phyloP scores from a whole-genome alignment of 2,113 vertebrate genomes.

The Psilopogon haemacephalus region DNA sequence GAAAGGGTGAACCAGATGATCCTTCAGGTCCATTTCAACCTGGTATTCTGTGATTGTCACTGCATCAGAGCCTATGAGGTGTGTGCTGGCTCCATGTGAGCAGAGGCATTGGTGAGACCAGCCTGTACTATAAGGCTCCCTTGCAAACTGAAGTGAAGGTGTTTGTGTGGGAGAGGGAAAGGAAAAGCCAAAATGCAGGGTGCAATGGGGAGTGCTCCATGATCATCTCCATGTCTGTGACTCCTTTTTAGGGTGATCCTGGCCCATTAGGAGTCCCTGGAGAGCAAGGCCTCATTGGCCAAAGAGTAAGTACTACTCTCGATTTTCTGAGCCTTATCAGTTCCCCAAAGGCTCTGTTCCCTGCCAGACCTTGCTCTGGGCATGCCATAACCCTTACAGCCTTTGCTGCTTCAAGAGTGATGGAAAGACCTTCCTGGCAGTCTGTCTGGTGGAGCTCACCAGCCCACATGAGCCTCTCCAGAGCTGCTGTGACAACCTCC shows the following conservation, averaged over 20 bases:
- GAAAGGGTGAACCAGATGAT: not conserved
- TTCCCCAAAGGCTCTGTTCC: not conserved
- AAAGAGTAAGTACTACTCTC: constrained; percentile 89
- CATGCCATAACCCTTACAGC: fast-evolving
- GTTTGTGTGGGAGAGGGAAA: not conserved
- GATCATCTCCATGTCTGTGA: not conserved
- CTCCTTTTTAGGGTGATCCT: constrained; percentile 79
- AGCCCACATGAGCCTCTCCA: fast-evolving
- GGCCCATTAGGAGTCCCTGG: constrained; percentile 84
- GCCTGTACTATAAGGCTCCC: not conserved
- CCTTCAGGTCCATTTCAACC: not conserved
- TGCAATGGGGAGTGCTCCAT: not conserved
- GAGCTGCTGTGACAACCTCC: fast-evolving
- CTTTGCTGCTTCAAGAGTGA: not conserved
- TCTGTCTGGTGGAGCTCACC: not conserved
- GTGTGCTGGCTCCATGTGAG: not conserved
- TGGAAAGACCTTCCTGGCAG: not conserved
- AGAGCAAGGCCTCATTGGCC: constrained; percentile 88
- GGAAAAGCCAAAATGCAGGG: not conserved
- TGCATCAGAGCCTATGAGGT: not conserved
- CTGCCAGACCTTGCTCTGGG: not conserved
- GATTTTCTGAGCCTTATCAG: not conserved
- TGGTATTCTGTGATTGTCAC: not conserved
- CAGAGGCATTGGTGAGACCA: not conserved
- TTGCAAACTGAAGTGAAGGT: not conserved